phyloP scores from a whole-genome alignment of 2,888 invertebrate genomes.

The Erebia palarica region DNA sequence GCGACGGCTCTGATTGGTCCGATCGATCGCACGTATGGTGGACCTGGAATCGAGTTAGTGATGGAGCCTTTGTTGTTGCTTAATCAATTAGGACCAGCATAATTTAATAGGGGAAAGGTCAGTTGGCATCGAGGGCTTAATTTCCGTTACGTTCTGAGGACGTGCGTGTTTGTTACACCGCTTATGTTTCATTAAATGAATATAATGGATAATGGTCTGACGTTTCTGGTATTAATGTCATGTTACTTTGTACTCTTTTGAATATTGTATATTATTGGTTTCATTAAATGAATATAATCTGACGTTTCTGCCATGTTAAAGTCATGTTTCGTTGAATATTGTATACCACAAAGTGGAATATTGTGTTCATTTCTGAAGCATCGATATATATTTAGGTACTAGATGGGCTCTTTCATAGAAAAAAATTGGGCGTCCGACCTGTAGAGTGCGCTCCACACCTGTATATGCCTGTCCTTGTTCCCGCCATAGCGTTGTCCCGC shows the following conservation, averaged over 20 bases:
- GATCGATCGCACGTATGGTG: conserved; percentile 89
- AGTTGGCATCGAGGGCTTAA: conserved; percentile 21
- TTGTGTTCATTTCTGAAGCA: not conserved
- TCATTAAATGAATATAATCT: conserved; percentile 9
- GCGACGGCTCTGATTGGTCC: conserved; percentile 91
- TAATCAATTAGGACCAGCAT: conserved; percentile 21
- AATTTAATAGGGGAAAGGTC: conserved; percentile 31
- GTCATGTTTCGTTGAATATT: not conserved
- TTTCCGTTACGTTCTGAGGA: conserved; percentile 1
- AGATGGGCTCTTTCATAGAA: too few relatives aligned
- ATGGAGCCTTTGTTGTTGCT: conserved; percentile 24
- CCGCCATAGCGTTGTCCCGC: too few relatives aligned
- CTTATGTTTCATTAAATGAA: conserved; percentile 4
- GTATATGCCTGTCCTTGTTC: too few relatives aligned
- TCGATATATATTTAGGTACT: too few relatives aligned
- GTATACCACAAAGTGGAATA: too few relatives aligned
- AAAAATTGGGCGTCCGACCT: too few relatives aligned
- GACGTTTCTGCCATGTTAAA: not conserved
- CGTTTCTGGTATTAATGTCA: not conserved
- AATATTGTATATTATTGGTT: not conserved
- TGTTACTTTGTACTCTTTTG: not conserved
- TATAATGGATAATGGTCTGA: conserved; percentile 1
- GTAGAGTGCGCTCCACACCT: too few relatives aligned
- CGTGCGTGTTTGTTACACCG: not conserved
- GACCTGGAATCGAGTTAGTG: conserved; percentile 73